Base-by-base conservation (phyloP, 2,113 vertebrate genomes). In the Orycteropus afer region DNA sequence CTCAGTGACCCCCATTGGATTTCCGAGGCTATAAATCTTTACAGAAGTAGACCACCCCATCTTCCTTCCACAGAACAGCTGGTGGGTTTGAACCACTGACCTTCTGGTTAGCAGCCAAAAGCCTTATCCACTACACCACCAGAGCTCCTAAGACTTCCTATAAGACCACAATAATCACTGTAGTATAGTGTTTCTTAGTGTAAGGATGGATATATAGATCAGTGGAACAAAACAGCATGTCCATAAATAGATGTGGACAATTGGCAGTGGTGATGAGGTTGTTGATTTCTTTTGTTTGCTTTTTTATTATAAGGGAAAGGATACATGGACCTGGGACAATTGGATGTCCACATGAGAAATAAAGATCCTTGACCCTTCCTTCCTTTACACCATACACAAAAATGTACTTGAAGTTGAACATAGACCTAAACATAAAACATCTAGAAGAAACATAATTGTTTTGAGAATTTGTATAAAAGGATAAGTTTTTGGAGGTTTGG, bases 401-500 rank as follows among this genome's bases (percentile, higher is more conserved):
- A 22, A 89, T 15, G 15, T 61, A 93, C 63, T 79, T 92, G 34
- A 81, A 92, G 90, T 4, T 78, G 18, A 61, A 85, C n/a, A 42
- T 25, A 78, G 34, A 63, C 17, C 29, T 81, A 77, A 71, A 63
- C 20, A 34, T 14, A 89, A 83, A 81, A 76, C 25, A 86, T 55
- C 76, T 59, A 67, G 7, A 95, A 87, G 32, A 90, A 76, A 88
- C n/a, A n/a, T n/a, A n/a, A n/a, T n/a, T n/a, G n/a, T n/a, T n/a
- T n/a, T n/a, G n/a, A n/a, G n/a, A n/a, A n/a, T n/a, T n/a, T n/a
- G 59, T 8, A 34, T 1, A n/a, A n/a, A n/a, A 53, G 32, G 14
- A 65, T 32, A 57, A 86, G 69, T 82, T 20, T 73, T 83, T 79
- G 25, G 34, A 59, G 49, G 11, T 69, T 10, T 73, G 77, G 7